Evolutionary conservation across 2,113 vertebrate species (phyloP).

Genomic region (Pyxicephalus adspersus): DNA sequence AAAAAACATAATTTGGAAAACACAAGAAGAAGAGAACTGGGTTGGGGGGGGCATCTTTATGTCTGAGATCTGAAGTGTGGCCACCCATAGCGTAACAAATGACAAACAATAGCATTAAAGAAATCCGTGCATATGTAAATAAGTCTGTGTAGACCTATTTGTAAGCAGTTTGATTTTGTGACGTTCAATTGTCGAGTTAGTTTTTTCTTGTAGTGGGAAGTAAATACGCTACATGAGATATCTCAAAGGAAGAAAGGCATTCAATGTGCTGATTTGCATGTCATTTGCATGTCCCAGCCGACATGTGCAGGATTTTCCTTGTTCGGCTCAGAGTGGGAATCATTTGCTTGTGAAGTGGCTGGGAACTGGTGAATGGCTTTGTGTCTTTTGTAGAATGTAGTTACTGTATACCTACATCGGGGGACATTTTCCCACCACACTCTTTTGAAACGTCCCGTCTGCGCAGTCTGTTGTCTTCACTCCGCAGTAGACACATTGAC

Average conservation of each 20-base stretch:
- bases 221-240: constrained; percentile 25
- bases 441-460: constrained; percentile 12
- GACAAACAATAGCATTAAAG: neutral
- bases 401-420: constrained; percentile 41
- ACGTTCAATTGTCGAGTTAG: neutral
- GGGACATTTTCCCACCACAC: constrained; percentile 34
- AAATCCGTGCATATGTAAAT: neutral
- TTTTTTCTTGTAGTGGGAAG: constrained; percentile 20
- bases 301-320: constrained; percentile 43
- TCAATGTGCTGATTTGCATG: constrained; percentile 33
- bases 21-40: too few relatives aligned
- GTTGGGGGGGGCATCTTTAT: neutral
- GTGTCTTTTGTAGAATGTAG: constrained; percentile 23
- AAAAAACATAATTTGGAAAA: neutral
- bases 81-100: constrained; percentile 32
- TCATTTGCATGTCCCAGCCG: constrained; percentile 34
- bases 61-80: neutral
- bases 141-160: constrained; percentile 2
- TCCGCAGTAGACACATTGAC: neutral
- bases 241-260: constrained; percentile 20
- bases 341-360: constrained; percentile 37
- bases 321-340: constrained; percentile 15
- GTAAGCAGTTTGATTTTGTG: constrained; percentile 14
- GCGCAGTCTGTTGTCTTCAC: neutral
- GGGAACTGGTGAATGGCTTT: constrained; percentile 33